Conservation (phyloP, 1,140 invertebrate species). For the Achroia grisella region DNA sequence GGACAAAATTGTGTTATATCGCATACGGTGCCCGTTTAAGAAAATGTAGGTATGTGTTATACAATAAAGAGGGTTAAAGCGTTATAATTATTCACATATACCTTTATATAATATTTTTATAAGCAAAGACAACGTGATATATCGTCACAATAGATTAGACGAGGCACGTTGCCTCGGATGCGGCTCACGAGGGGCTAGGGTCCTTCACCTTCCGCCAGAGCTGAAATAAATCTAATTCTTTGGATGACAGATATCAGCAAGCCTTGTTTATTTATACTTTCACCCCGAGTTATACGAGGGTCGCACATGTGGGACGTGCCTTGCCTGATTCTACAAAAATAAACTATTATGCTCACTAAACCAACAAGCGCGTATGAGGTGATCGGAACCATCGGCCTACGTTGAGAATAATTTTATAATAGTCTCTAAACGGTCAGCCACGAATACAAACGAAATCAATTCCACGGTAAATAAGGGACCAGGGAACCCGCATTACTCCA, state of each 20-base stretch:
- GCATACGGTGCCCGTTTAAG: too few relatives aligned
- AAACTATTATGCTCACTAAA: conserved; percentile 47
- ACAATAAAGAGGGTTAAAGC: not conserved
- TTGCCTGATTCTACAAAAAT: conserved; percentile 50
- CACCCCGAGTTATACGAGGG: conserved; percentile 42
- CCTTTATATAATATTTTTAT: too few relatives aligned
- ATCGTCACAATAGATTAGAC: conserved; percentile 33
- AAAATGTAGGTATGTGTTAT: too few relatives aligned
- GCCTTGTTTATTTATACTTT: conserved; percentile 71
- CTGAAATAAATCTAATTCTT: conserved; percentile 70
- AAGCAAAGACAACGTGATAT: conserved; percentile 19
- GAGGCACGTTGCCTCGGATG: conserved; percentile 20
- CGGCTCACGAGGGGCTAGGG: conserved; percentile 37
- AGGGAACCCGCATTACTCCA: conserved; percentile 14
- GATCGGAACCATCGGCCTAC: conserved; percentile 11
- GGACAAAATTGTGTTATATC: conserved; percentile 17
- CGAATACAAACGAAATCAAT: conserved; percentile 4
- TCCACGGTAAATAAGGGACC: conserved; percentile 10
- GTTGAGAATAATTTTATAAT: conserved; percentile 3
- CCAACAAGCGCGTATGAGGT: conserved; percentile 38
- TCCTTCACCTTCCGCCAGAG: conserved; percentile 63
- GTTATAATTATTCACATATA: too few relatives aligned
- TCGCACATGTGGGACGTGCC: conserved; percentile 50
- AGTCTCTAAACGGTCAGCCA: conserved; percentile 2
- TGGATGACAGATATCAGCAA: conserved; percentile 72